Evolutionary conservation across 2,797 vertebrate genomes (phyloP).

Genomic region (Gobionotothen gibberifrons): DNA sequence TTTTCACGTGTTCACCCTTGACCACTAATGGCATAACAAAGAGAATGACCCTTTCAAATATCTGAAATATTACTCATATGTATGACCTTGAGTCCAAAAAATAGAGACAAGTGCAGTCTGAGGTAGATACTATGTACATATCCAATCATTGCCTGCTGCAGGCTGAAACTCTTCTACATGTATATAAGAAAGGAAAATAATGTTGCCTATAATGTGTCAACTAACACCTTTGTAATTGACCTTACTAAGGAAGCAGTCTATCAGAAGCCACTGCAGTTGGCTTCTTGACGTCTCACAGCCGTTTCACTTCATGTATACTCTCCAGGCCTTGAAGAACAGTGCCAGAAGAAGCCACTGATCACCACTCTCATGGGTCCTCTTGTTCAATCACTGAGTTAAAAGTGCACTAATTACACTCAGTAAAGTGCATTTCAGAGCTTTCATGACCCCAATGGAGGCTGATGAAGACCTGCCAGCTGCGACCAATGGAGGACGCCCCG

Average conservation of each 20-base stretch:
- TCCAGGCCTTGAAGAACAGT: slow-evolving; percentile 36
- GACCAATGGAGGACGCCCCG: slow-evolving; percentile 44
- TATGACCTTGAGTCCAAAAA: slow-evolving; percentile 16
- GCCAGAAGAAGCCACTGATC: slow-evolving; percentile 57
- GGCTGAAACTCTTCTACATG: slow-evolving; percentile 5
- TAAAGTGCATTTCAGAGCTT: slow-evolving; percentile 66
- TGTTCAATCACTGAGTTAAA: slow-evolving; percentile 71
- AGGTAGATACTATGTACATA: neutral
- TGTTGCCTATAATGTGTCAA: neutral
- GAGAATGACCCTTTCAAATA: slow-evolving; percentile 20
- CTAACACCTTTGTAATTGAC: slow-evolving; percentile 20
- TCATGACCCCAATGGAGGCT: slow-evolving; percentile 50
- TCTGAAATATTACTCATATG: slow-evolving; percentile 16
- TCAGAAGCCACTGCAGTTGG: slow-evolving; percentile 11
- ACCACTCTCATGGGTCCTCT: slow-evolving; percentile 65
- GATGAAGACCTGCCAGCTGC: slow-evolving; percentile 64
- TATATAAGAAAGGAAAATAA: neutral
- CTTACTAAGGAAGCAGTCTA: slow-evolving; percentile 25
- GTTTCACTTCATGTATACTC: slow-evolving; percentile 53
- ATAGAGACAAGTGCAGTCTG: slow-evolving; percentile 1
- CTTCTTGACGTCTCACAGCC: slow-evolving; percentile 43
- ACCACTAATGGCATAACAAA: slow-evolving; percentile 35
- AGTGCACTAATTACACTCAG: slow-evolving; percentile 67
- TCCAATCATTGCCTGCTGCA: neutral
- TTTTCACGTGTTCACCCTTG: slow-evolving; percentile 83